Base-by-base conservation (phyloP, 2,113 vertebrate genomes). In the Larimichthys crocea region DNA sequence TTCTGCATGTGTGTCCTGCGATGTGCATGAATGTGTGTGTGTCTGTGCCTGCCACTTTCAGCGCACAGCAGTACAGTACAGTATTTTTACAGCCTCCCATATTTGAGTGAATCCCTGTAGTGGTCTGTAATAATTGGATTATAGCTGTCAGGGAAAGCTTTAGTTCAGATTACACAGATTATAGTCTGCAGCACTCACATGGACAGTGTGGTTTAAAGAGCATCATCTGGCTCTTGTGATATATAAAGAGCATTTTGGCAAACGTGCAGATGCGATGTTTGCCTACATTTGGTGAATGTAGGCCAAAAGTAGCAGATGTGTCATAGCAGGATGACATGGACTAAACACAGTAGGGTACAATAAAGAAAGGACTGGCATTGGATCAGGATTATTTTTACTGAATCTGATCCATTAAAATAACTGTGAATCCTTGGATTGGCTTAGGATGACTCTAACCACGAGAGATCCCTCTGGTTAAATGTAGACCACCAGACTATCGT, bases 101-200 rank as follows among this genome's bases (percentile, higher is more conserved):
- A 64, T 85, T 80, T 69, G 68, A 69, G 71, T 65, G 62, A 86
- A 74, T 84, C 74, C 76, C 84, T 79, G 71, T 74, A 31, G 74
- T 74, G 82, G 72, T 79, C 70, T 83, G 71, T 80, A 75, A 72
- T 93, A 92, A 93, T 91, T 92, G 92, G 92, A 92, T 94, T 93
- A 91, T n/a, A 67, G 67, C 84, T 86, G 86, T 83, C 86, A 75
- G 79, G 65, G 73, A 80, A 72, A 81, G 90, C 81, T 94, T 93
- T 88, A 88, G 77, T 92, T 93, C 86, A 93, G 94, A 93, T 94
- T 93, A 94, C 76, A 83, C 74, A 88, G 90, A 93, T 92, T 91
- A 88, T 65, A 75, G 86, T 86, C 56, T 67, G 76, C 87, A 52
- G 76, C 53, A 63, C 86, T 89, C 80, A 84, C 79, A 90, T 88